Evolutionary conservation across 53 echinoderm and acorn worm genomes (phyloP), one percentile per base, ranked within the genome.

Genomic region (Apostichopus leukothele): DNA sequence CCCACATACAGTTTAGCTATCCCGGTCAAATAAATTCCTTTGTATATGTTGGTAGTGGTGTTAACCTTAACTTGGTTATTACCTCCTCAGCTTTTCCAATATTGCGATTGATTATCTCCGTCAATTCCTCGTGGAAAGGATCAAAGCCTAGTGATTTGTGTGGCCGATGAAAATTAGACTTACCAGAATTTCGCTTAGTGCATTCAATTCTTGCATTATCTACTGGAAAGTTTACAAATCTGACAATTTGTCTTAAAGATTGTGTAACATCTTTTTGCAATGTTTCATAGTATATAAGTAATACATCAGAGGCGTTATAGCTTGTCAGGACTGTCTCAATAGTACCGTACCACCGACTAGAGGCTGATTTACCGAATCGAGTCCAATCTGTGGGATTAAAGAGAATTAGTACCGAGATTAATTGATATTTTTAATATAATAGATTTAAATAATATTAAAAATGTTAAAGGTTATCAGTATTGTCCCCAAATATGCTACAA

Each of bases 351-450:
- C 81, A 81, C 7, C 81, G 81, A 3, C 54, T 23, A 81, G 81
- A 5, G 53, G 81, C 81, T 5, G 55, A 54, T 25, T 81, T 81
- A 9, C 55, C 60, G 54, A 21, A 81, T 23, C 20, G 19, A 7
- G 81, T 81, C 81, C 81, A 81, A 81, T 81, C 81, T 81, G 79
- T 53, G 51, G 8, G 7, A 79, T 11, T 16, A 81, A 53, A 22
- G 54, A 54, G 8, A n/a, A 68, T 5, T 13, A 68, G 14, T 18
- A 68, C 68, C 9, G 5, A 57, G 10, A 57, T 9, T 57, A 57
- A 57, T 57, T 5, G 57, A 57, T 57, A 9, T 7, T 9, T 57
- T 57, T 57, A 57, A 9, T 57, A 57, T 57, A 57, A 57, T 39
- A 39, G 39, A 39, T 39, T 39, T 39, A 39, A 39, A 39, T 39